Percentiles rank a stretch among this genome's conserved stretches.
phyloP scores from a whole-genome alignment of 2,888 invertebrate genomes.

The Steinernema carpocapsae region DNA sequence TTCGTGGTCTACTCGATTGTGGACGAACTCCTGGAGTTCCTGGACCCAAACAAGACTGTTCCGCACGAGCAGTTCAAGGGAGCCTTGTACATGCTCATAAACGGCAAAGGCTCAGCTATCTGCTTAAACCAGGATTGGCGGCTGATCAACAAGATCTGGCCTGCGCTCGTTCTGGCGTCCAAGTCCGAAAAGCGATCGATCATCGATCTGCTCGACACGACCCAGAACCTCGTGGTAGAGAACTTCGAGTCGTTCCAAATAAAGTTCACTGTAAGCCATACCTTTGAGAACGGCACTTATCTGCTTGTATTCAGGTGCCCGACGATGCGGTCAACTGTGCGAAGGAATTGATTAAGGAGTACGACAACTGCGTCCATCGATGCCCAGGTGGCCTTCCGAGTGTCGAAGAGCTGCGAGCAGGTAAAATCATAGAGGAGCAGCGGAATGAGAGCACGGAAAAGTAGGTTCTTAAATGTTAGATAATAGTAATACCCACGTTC shows the following conservation, averaged over 20 bases:
- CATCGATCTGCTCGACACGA: slow-evolving; percentile 70
- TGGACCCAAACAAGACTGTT: slow-evolving; percentile 73
- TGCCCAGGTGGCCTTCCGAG: slow-evolving; percentile 34
- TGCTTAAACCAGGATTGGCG: slow-evolving; percentile 81
- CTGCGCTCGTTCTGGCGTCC: slow-evolving; percentile 77
- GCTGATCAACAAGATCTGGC: slow-evolving; percentile 79
- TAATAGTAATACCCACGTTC: neutral
- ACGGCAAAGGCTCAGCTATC: slow-evolving; percentile 76
- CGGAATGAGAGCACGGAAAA: slow-evolving; percentile 41
- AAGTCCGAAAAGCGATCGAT: slow-evolving; percentile 82
- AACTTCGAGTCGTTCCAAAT: slow-evolving; percentile 66
- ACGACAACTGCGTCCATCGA: neutral
- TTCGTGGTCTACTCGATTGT: slow-evolving; percentile 70
- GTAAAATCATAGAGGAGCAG: slow-evolving; percentile 29
- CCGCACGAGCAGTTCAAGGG: slow-evolving; percentile 81
- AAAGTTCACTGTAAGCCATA: slow-evolving; percentile 48
- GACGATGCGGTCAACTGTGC: slow-evolving; percentile 4
- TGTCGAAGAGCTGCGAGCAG: slow-evolving; percentile 24
- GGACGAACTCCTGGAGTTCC: slow-evolving; percentile 75
- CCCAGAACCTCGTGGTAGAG: slow-evolving; percentile 69
- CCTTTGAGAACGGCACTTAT: neutral
- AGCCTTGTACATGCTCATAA: slow-evolving; percentile 79
- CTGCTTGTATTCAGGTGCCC: slow-evolving; percentile 37
- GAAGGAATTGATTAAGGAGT: neutral
- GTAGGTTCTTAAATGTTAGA: neutral